A percentile compares a stretch with the other conserved stretches of the same genome.
These are phyloP conservation scores for Poecilobothrus nobilitatus DNA, from an alignment of 2,888 invertebrate genomes.

Conservation along the genomic window DNA sequence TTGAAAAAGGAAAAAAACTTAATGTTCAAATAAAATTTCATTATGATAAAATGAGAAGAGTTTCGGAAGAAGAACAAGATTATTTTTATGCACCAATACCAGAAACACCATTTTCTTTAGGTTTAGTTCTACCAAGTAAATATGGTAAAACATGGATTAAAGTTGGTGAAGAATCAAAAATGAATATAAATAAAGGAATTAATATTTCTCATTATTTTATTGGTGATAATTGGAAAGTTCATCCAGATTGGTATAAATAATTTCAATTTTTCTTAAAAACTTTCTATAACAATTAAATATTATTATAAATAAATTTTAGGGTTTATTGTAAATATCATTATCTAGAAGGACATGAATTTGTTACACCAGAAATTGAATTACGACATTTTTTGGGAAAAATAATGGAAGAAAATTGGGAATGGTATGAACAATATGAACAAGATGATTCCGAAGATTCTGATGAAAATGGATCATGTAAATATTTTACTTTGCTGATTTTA, in stretches of 20 bases:
- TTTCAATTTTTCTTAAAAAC: background rate
- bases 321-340: conserved; percentile 84
- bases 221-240: conserved; percentile 67
- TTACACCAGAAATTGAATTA: conserved; percentile 64
- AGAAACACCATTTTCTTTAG: conserved; percentile 82
- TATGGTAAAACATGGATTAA: conserved; percentile 57
- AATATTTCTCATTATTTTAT: conserved; percentile 66
- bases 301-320: conserved; percentile 44
- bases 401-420: conserved; percentile 56
- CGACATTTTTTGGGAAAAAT: conserved; percentile 66
- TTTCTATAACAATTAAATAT: too few relatives aligned
- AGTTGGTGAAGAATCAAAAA: conserved; percentile 68
- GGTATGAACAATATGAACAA: conserved; percentile 54
- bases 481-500: background rate
- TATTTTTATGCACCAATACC: conserved; percentile 74
- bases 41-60: conserved; percentile 77
- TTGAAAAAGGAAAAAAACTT: conserved; percentile 55
- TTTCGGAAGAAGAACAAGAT: conserved; percentile 67
- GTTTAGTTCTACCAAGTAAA: conserved; percentile 68
- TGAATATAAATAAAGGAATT: conserved; percentile 56
- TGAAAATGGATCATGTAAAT: conserved; percentile 30
- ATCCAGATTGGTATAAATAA: conserved; percentile 65
- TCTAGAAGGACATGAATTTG: conserved; percentile 65
- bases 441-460: conserved; percentile 36
- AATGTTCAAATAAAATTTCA: conserved; percentile 68